These are phyloP conservation scores for Camelus bactrianus DNA, from an alignment of 2,113 vertebrate species.

Conservation along the genomic window DNA sequence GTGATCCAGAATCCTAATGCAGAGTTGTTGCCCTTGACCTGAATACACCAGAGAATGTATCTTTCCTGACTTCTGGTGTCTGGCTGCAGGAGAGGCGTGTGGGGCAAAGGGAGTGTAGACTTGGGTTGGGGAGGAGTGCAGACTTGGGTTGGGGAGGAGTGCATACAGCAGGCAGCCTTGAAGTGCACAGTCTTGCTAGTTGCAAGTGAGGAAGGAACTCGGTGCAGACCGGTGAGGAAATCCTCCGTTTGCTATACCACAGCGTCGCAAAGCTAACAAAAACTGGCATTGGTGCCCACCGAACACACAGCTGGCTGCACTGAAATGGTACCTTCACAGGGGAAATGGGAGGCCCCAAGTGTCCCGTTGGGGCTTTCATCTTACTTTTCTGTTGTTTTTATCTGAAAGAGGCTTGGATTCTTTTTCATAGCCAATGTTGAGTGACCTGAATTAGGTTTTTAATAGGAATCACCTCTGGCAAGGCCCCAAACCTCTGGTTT, in stretches of 20 bases:
- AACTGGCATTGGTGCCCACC: neutral
- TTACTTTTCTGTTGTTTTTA: slow-evolving; percentile 39
- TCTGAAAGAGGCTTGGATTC: neutral
- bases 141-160: neutral
- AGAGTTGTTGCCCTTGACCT: neutral
- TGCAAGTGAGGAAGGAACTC: neutral
- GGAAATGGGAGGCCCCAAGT: neutral
- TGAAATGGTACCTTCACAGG: neutral
- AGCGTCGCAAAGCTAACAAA: neutral
- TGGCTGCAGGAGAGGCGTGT: rapidly evolving
- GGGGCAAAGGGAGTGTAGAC: neutral
- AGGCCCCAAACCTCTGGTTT: neutral
- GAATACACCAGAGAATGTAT: neutral
- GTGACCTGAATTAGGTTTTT: neutral
- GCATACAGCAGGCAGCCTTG: slow-evolving; percentile 35
- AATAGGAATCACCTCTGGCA: neutral
- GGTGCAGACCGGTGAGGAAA: neutral
- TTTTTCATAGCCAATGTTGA: neutral
- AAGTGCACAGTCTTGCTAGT: slow-evolving; percentile 12
- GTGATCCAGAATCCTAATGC: neutral
- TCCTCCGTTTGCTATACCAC: neutral
- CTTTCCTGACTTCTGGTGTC: neutral
- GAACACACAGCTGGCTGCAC: slow-evolving; percentile 35
- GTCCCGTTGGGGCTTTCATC: neutral
- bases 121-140: neutral